Evolutionary conservation across 2,113 vertebrate genomes (phyloP).

Genomic region (Plecturocebus donacophilus): DNA sequence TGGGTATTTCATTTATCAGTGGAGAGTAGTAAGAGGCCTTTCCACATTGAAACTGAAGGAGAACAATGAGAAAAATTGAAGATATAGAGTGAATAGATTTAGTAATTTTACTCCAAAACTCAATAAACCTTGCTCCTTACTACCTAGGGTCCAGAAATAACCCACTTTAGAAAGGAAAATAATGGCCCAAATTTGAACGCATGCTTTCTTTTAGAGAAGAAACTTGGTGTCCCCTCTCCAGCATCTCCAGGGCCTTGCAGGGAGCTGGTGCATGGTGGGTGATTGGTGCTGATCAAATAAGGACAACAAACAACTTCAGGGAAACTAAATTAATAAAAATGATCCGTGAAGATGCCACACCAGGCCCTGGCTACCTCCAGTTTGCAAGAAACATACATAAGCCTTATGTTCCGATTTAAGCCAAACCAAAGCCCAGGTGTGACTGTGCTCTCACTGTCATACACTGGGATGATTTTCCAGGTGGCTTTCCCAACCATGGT

Average conservation of each 20-base stretch:
- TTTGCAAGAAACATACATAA: not conserved
- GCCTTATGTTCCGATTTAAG: not conserved
- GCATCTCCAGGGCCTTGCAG: not conserved
- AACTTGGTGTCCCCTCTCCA: not conserved
- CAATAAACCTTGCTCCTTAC: not conserved
- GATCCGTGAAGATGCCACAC: fast-evolving
- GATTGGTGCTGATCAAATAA: not conserved
- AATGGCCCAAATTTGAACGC: not conserved
- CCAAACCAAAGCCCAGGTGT: not conserved
- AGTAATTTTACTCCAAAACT: not conserved
- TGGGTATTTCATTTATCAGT: not conserved
- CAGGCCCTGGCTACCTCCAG: not conserved
- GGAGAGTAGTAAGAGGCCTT: not conserved
- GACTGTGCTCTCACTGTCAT: not conserved
- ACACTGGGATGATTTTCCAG: not conserved
- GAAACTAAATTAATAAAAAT: not conserved
- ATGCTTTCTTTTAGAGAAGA: not conserved
- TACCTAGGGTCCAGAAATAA: not conserved
- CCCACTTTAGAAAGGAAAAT: not conserved
- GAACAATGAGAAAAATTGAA: not conserved
- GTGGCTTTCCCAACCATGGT: not conserved
- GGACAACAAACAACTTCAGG: not conserved
- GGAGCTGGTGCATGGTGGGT: not conserved
- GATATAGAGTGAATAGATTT: not conserved
- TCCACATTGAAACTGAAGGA: not conserved